Percentiles rank a stretch among this genome's conserved stretches.
phyloP scores from a whole-genome alignment of 2,888 invertebrate species.

The Colletes collaris region DNA sequence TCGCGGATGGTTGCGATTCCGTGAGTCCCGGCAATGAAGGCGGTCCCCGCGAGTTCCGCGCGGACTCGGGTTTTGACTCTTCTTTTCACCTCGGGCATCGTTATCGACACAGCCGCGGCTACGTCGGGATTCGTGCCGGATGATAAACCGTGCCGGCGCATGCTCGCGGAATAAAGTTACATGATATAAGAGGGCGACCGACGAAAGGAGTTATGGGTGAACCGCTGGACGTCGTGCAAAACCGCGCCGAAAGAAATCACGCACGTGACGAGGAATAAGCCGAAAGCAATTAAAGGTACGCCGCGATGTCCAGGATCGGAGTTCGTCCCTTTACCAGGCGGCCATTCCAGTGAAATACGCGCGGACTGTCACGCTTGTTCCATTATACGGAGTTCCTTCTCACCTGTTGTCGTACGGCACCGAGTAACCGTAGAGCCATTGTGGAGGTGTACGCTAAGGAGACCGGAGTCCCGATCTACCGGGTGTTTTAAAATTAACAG shows the following conservation, averaged over 20 bases:
- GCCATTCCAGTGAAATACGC: slow-evolving; percentile 46
- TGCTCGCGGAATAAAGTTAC: slow-evolving; percentile 66
- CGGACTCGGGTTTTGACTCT: slow-evolving; percentile 58
- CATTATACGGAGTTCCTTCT: slow-evolving; percentile 8
- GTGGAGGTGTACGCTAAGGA: not conserved
- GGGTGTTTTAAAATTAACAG: not conserved
- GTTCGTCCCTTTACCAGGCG: slow-evolving; percentile 29
- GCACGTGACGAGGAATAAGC: slow-evolving; percentile 55
- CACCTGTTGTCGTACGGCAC: not conserved
- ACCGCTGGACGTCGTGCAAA: slow-evolving; percentile 40
- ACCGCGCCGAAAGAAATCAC: slow-evolving; percentile 49
- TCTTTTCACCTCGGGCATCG: slow-evolving; percentile 68
- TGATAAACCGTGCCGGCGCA: slow-evolving; percentile 66
- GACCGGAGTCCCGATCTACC: not conserved
- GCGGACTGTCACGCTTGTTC: slow-evolving; percentile 26
- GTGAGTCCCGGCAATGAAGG: slow-evolving; percentile 54
- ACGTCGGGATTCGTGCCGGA: slow-evolving; percentile 40
- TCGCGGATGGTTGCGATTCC: slow-evolving; percentile 25
- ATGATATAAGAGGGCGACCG: slow-evolving; percentile 64
- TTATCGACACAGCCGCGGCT: slow-evolving; percentile 61
- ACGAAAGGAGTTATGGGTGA: slow-evolving; percentile 58
- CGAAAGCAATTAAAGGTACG: slow-evolving; percentile 62
- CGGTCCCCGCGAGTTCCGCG: slow-evolving; percentile 16
- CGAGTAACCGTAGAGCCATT: not conserved
- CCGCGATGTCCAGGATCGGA: slow-evolving; percentile 36